phyloP scores from a whole-genome alignment of 2,888 invertebrate genomes.

The Marronus borbonicus region DNA sequence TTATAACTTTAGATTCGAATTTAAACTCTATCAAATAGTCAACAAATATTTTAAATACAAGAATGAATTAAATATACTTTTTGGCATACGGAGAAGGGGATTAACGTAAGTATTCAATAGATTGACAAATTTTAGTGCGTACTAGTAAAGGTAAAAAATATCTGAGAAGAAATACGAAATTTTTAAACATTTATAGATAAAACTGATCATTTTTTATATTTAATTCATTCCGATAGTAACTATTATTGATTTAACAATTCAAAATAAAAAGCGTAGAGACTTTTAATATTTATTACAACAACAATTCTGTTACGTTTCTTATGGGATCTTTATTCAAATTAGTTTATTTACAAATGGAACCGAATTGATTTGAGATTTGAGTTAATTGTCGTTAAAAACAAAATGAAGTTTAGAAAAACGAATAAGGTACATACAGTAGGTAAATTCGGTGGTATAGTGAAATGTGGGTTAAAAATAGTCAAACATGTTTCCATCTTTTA shows the following conservation, averaged over 20 bases:
- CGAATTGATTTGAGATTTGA: neutral
- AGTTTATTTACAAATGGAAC: slow-evolving; percentile 27
- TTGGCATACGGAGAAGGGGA: too few species aligned
- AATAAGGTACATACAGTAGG: neutral
- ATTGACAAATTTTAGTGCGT: too few species aligned
- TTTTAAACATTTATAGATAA: too few species aligned
- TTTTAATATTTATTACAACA: neutral
- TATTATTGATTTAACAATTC: slow-evolving; percentile 37
- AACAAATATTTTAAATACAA: slow-evolving; percentile 45
- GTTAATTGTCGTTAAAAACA: neutral
- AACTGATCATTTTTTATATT: slow-evolving; percentile 9
- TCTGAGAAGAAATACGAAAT: too few species aligned
- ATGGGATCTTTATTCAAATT: neutral
- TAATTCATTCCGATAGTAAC: slow-evolving; percentile 39
- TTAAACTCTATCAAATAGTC: slow-evolving; percentile 44
- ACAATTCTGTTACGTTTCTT: neutral
- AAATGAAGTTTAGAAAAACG: slow-evolving; percentile 1
- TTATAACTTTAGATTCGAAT: slow-evolving; percentile 41
- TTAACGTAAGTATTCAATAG: too few species aligned
- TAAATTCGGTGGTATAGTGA: neutral
- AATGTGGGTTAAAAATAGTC: neutral
- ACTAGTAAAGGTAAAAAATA: too few species aligned
- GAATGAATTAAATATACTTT: slow-evolving; percentile 47
- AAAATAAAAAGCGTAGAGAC: slow-evolving; percentile 38
- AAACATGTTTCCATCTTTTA: too few species aligned